Evolutionary conservation across 1,140 invertebrate species (phyloP).

Genomic region (Nasonia giraulti): DNA sequence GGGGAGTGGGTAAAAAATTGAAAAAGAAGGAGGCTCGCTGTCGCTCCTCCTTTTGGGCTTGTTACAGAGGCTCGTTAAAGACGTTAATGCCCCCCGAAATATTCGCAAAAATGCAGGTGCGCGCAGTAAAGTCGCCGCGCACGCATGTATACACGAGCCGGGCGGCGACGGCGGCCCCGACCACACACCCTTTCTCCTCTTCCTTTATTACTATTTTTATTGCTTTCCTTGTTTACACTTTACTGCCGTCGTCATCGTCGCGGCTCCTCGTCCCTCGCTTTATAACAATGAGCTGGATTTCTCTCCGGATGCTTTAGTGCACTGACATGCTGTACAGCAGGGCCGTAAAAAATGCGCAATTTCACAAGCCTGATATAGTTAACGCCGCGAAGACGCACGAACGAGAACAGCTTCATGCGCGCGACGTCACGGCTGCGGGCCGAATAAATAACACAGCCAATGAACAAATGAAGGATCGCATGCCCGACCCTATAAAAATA

Average conservation of each 20-base stretch:
- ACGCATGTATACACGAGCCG: no score
- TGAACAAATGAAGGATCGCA: slow-evolving; percentile 41
- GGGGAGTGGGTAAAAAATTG: slow-evolving; percentile 44
- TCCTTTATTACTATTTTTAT: slow-evolving; percentile 52
- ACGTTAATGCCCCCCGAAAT: slow-evolving; percentile 71
- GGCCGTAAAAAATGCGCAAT: neutral
- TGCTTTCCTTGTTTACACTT: slow-evolving; percentile 52
- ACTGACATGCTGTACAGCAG: neutral
- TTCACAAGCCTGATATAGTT: neutral
- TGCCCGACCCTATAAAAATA: slow-evolving; percentile 11
- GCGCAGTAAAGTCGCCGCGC: slow-evolving; percentile 60
- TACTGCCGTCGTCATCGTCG: slow-evolving; percentile 48
- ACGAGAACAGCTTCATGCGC: slow-evolving; percentile 1
- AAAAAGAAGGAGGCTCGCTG: slow-evolving; percentile 53
- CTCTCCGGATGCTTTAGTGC: neutral
- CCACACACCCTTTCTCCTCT: slow-evolving; percentile 54
- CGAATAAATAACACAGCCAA: slow-evolving; percentile 30
- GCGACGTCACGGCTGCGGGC: slow-evolving; percentile 19
- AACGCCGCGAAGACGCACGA: neutral
- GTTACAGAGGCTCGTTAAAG: slow-evolving; percentile 71
- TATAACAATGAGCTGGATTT: slow-evolving; percentile 35
- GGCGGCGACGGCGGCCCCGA: slow-evolving; percentile 49
- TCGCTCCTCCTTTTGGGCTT: slow-evolving; percentile 64
- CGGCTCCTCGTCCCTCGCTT: neutral
- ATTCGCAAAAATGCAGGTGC: slow-evolving; percentile 73